Conservation (phyloP, 2,797 vertebrate species). For the Neosilurus mollespiculum region DNA sequence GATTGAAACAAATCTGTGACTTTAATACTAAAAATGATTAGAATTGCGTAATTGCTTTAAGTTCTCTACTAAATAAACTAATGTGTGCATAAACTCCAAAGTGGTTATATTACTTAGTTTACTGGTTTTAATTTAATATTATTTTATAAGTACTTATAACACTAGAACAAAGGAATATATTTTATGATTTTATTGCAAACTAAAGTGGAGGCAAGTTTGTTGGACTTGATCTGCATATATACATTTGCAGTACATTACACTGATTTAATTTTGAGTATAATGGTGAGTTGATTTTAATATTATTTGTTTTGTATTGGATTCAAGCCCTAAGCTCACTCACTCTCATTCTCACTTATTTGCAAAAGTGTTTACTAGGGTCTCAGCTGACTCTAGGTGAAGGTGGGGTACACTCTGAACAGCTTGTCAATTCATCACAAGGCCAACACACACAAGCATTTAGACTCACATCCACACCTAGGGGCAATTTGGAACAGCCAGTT, state of each 20-base stretch:
- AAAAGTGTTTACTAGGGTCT: too few relatives aligned
- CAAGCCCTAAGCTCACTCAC: background rate
- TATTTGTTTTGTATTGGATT: background rate
- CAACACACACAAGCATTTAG: too few relatives aligned
- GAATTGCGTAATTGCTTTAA: background rate
- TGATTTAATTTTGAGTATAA: background rate
- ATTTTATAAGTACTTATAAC: background rate
- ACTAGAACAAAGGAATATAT: background rate
- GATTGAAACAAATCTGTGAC: background rate
- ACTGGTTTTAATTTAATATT: background rate
- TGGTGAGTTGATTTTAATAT: background rate
- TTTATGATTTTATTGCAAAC: background rate
- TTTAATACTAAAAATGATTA: background rate
- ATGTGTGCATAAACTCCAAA: background rate
- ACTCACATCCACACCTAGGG: too few relatives aligned
- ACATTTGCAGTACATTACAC: background rate
- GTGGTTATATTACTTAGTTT: background rate
- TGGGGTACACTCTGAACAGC: too few relatives aligned
- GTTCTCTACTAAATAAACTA: background rate
- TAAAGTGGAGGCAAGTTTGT: background rate
- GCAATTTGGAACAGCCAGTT: too few relatives aligned
- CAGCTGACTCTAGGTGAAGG: too few relatives aligned
- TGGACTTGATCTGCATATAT: background rate
- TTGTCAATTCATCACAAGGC: too few relatives aligned
- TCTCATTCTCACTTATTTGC: too few relatives aligned